Conservation (phyloP, 2,888 invertebrate genomes). For the Acanthosoma haemorrhoidale region DNA sequence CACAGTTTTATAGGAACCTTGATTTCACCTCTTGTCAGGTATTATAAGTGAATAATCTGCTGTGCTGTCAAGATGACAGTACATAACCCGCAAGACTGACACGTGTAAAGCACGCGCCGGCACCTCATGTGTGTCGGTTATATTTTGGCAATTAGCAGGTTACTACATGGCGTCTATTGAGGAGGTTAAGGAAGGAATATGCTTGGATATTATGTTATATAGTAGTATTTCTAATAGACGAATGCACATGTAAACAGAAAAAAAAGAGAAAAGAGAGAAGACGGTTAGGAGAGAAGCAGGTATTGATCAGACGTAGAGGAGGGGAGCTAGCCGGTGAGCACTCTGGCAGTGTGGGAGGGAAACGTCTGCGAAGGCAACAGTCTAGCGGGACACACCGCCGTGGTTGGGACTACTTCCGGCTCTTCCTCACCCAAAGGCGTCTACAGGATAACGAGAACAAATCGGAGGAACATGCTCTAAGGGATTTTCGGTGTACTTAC, state of each 20-base stretch:
- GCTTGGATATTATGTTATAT: background rate
- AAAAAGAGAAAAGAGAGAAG: background rate
- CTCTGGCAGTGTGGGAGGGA: too few species aligned
- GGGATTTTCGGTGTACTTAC: background rate
- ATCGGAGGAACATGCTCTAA: background rate
- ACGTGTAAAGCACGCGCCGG: slow-evolving; percentile 2
- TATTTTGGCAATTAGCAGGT: background rate
- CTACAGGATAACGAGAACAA: background rate
- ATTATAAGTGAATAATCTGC: too few species aligned
- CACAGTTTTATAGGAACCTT: too few species aligned
- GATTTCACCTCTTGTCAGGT: too few species aligned
- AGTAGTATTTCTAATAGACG: background rate
- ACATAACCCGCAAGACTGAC: background rate
- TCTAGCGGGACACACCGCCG: background rate
- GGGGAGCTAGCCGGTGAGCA: too few species aligned
- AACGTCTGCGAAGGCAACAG: background rate
- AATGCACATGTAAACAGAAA: background rate
- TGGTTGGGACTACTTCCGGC: background rate
- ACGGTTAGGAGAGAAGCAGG: background rate
- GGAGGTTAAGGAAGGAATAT: background rate
- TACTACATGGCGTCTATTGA: background rate
- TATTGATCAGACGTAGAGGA: background rate
- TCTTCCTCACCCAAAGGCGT: too few species aligned
- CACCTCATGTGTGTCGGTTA: too few species aligned
- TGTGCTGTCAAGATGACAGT: too few species aligned